Evolutionary conservation across 2,888 invertebrate species (phyloP), one percentile per base, ranked within the genome.

Genomic region (Polylopha cassiicola): DNA sequence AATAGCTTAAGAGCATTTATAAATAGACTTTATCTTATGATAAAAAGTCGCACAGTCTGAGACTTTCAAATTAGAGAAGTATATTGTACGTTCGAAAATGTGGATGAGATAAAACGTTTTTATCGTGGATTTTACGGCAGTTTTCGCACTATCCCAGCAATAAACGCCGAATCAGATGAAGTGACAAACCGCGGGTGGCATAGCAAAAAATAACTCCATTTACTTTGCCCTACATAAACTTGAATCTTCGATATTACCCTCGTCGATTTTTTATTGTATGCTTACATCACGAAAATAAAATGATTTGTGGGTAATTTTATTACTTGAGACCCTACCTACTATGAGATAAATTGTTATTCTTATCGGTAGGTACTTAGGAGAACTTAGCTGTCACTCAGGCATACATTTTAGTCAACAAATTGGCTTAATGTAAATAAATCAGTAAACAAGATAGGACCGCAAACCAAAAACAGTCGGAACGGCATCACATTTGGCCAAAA

Each of bases 131-230:
- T 81, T 81, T 80, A 81, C 64, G 72, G 67, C 68, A 71, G 65
- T 62, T 70, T 72, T 71, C 65, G 59, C 67, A 73, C 75, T 73
- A 77, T 76, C 65, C 73, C 58, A 42, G 65, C 73, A 64, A 73
- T 78, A 80, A 80, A 78, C 61, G 73, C 59, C 63, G 70, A 80
- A 75, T 77, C 73, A 71, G 70, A 77, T 70, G 71, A 68, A 74
- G 73, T 67, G 69, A 63, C 61, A 64, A 65, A 63, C 69, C 67
- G 70, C 69, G 67, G 60, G 63, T 60, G 68, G 67, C 61, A 62
- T 62, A 54, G 59, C 61, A 61, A 70, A 71, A 72, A 68, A 68
- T 71, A 69, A 64, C 64, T 69, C 59, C 66, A 66, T 71, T 70
- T 68, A 67, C 64, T 65, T 55, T 53, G 50, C 50, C 56, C 52